Evolutionary conservation across 1,140 invertebrate species (phyloP).

Genomic region (Drosophila pseudoananassae): DNA sequence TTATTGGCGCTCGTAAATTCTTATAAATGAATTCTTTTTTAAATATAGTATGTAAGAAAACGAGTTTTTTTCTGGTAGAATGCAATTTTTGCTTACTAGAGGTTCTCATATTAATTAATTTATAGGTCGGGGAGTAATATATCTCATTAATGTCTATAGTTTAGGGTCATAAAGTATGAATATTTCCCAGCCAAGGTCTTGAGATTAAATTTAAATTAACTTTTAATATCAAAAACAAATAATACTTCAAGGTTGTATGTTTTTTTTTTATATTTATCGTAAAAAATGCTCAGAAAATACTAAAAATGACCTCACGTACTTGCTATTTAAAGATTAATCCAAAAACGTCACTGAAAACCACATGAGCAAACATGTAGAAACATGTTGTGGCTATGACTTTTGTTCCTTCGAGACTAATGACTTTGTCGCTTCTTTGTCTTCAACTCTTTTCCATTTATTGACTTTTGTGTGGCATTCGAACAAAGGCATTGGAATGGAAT

Average conservation of each 20-base stretch:
- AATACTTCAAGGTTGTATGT: background rate
- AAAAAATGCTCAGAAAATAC: background rate
- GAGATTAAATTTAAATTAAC: no score
- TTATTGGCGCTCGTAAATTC: constrained; percentile 61
- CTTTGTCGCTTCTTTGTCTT: constrained; percentile 2
- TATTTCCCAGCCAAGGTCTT: constrained; percentile 4
- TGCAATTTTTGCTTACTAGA: constrained; percentile 33
- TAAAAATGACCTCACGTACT: constrained; percentile 13
- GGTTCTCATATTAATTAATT: constrained; percentile 42
- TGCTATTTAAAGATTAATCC: constrained; percentile 9
- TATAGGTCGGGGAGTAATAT: constrained; percentile 15
- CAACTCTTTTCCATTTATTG: background rate
- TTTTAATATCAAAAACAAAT: background rate
- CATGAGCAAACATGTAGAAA: background rate
- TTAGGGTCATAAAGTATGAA: constrained; percentile 16
- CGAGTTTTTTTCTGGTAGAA: constrained; percentile 30
- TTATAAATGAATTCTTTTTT: constrained; percentile 51
- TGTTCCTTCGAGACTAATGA: constrained; percentile 7
- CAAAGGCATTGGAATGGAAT: background rate
- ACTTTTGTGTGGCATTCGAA: constrained; percentile 3
- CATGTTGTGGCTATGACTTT: background rate
- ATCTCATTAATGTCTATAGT: constrained; percentile 28
- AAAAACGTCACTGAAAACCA: constrained; percentile 14
- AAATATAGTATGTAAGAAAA: constrained; percentile 36
- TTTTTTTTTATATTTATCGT: background rate